Conservation (phyloP, 2,797 vertebrate genomes). For the Gobionotothen gibberifrons region DNA sequence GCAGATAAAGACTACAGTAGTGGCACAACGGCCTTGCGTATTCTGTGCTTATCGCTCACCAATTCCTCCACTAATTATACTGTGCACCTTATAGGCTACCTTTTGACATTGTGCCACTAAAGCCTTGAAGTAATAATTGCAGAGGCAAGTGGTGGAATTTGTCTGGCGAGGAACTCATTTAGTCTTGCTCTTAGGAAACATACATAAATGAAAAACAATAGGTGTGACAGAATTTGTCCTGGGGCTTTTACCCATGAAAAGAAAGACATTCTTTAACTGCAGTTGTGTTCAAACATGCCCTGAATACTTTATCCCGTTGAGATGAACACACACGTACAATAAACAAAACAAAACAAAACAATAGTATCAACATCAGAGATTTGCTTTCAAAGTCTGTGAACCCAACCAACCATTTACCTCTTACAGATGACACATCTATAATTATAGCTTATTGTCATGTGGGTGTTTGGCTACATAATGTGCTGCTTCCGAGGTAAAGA, state of each 20-base stretch:
- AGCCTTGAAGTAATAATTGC: conserved; percentile 57
- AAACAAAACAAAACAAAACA: conserved; percentile 77
- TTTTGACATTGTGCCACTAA: conserved; percentile 59
- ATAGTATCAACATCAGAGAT: conserved; percentile 70
- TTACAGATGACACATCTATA: conserved; percentile 60
- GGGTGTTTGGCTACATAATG: conserved; percentile 38
- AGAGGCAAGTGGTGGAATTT: conserved; percentile 46
- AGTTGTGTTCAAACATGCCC: conserved; percentile 78
- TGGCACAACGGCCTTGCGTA: conserved; percentile 76
- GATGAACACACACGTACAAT: conserved; percentile 67
- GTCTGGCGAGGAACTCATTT: conserved; percentile 43
- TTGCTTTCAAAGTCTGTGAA: conserved; percentile 55
- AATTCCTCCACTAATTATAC: conserved; percentile 62
- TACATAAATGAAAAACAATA: conserved; percentile 67
- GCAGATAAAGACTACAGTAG: conserved; percentile 66
- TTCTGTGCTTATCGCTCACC: conserved; percentile 55
- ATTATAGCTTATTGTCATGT: conserved; percentile 62
- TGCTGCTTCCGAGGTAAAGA: conserved; percentile 27
- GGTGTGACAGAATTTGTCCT: conserved; percentile 62
- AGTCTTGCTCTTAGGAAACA: conserved; percentile 30
- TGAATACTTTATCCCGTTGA: conserved; percentile 62
- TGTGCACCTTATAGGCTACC: conserved; percentile 54
- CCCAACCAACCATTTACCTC: conserved; percentile 55
- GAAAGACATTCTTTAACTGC: conserved; percentile 66
- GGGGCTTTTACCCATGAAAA: conserved; percentile 54